A percentile compares a stretch with the other conserved stretches of the same genome.
These are phyloP conservation scores for Myotis davidii DNA, from an alignment of 2,113 vertebrate species.

Conservation along the genomic window DNA sequence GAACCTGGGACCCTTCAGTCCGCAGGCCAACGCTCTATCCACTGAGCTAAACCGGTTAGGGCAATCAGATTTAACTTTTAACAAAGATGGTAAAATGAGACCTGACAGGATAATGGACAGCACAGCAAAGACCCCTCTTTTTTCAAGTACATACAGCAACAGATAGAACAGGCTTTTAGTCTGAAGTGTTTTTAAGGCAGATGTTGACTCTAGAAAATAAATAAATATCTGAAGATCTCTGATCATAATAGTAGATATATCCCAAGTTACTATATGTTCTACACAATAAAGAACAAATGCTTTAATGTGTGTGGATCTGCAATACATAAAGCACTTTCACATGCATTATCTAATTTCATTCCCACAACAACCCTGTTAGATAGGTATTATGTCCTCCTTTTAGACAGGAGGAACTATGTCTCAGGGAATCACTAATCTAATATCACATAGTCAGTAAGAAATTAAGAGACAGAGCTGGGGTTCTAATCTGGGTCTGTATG, in stretches of 20 bases:
- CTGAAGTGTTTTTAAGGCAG: not conserved
- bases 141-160: not conserved
- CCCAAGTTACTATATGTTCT: not conserved
- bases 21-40: no score
- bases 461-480: not conserved
- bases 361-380: not conserved
- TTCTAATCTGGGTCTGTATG: not conserved
- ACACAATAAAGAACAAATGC: conserved; percentile 31
- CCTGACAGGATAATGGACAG: not conserved
- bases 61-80: conserved; percentile 13
- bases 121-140: not conserved
- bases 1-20: no score
- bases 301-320: not conserved
- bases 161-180: not conserved
- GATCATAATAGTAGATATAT: not conserved
- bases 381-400: not conserved
- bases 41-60: no score
- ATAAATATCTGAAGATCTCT: not conserved
- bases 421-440: conserved; percentile 38
- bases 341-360: conserved; percentile 10
- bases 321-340: conserved; percentile 11
- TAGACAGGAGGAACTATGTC: not conserved
- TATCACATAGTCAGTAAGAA: not conserved
- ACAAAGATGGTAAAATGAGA: not conserved
- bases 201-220: conserved; percentile 6